phyloP scores from a whole-genome alignment of 2,888 invertebrate genomes.

The Drosophila buzzatii region DNA sequence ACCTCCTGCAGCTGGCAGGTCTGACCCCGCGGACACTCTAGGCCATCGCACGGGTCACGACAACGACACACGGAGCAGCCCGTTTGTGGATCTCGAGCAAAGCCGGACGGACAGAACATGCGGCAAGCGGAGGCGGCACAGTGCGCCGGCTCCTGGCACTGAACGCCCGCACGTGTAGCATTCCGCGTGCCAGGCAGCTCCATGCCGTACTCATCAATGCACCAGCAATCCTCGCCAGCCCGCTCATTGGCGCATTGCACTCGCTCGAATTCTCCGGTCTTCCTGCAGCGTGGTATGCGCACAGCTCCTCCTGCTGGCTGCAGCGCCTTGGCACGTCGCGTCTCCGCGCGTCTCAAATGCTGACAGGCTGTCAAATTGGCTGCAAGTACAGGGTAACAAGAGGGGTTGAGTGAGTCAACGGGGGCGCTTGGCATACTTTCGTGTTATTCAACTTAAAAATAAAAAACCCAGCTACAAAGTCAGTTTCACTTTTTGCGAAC shows the following conservation, averaged over 20 bases:
- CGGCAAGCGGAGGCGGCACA: slow-evolving; percentile 93
- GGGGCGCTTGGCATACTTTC: slow-evolving; percentile 57
- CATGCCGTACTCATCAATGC: slow-evolving; percentile 92
- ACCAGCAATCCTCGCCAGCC: slow-evolving; percentile 91
- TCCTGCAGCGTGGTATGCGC: slow-evolving; percentile 90
- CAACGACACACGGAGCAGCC: slow-evolving; percentile 94
- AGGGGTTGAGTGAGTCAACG: not conserved
- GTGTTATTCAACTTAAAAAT: slow-evolving; percentile 68
- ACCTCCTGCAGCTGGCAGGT: slow-evolving; percentile 92
- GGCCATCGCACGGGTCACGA: slow-evolving; percentile 91
- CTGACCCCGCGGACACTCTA: slow-evolving; percentile 91
- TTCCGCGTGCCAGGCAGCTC: slow-evolving; percentile 91
- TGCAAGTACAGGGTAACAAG: slow-evolving; percentile 38
- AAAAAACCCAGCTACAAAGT: slow-evolving; percentile 45
- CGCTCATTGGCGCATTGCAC: slow-evolving; percentile 91
- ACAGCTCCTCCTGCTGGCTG: slow-evolving; percentile 76
- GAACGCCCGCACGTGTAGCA: slow-evolving; percentile 70
- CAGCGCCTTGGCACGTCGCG: slow-evolving; percentile 88
- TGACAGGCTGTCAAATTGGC: slow-evolving; percentile 88
- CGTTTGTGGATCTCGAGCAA: slow-evolving; percentile 88
- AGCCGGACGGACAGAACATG: slow-evolving; percentile 94
- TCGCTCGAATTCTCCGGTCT: slow-evolving; percentile 90
- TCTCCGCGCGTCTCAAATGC: slow-evolving; percentile 88
- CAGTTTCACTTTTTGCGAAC: slow-evolving; percentile 80
- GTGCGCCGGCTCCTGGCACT: slow-evolving; percentile 86